Percentiles rank a stretch among this genome's conserved stretches.
Conservation (phyloP, 2,797 vertebrate genomes). For the Ctenopoma kingsleyae region DNA sequence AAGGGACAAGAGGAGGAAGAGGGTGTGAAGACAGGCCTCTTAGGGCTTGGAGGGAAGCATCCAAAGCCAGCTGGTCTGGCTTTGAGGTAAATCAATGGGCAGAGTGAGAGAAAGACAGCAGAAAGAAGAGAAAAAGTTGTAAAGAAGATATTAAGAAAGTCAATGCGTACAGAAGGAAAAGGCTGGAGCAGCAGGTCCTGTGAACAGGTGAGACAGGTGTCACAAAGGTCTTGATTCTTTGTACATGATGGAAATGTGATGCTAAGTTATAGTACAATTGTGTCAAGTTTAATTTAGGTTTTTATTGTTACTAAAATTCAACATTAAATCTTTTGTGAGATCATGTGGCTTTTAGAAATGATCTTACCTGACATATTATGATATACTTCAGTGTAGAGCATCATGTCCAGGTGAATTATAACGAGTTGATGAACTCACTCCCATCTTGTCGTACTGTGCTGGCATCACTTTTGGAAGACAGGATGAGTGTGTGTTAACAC, state of each 20-base stretch:
- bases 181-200: slow-evolving; percentile 75
- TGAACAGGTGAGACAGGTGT: slow-evolving; percentile 85
- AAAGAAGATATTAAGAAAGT: slow-evolving; percentile 68
- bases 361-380: not conserved
- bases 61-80: slow-evolving; percentile 93
- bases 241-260: slow-evolving; percentile 17
- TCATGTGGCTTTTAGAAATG: slow-evolving; percentile 1
- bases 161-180: slow-evolving; percentile 44
- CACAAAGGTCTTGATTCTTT: slow-evolving; percentile 33
- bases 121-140: slow-evolving; percentile 60
- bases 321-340: slow-evolving; percentile 3
- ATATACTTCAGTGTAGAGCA: not conserved
- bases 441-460: slow-evolving; percentile 20
- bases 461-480: slow-evolving; percentile 43
- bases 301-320: not conserved
- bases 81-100: slow-evolving; percentile 76
- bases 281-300: not conserved
- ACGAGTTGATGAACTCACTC: slow-evolving; percentile 25
- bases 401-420: slow-evolving; percentile 14
- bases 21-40: slow-evolving; percentile 88
- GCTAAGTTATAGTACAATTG: slow-evolving; percentile 8
- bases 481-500: slow-evolving; percentile 26
- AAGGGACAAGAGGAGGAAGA: slow-evolving; percentile 83
- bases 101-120: slow-evolving; percentile 58
- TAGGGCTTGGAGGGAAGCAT: slow-evolving; percentile 83